These are phyloP conservation scores for Hipposideros armiger DNA, from an alignment of 2,113 vertebrate species.

Conservation along the genomic window DNA sequence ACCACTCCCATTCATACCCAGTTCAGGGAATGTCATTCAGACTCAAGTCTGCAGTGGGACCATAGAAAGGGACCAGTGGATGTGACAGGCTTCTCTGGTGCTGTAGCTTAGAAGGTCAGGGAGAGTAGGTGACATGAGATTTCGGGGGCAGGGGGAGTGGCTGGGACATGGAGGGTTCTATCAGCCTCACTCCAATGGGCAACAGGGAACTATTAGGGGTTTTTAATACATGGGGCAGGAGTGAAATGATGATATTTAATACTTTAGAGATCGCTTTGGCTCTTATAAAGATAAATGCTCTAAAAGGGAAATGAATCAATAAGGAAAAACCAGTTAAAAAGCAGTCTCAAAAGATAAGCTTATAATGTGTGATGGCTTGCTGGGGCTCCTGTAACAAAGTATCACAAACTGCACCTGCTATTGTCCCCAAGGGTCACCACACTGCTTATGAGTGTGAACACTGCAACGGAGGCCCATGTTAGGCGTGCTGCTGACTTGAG, in stretches of 20 bases:
- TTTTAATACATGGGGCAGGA: not conserved
- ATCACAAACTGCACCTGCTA: too few relatives aligned
- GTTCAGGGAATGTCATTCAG: not conserved
- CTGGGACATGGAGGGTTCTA: accelerated
- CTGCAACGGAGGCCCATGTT: accelerated
- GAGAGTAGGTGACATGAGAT: accelerated
- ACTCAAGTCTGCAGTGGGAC: too few relatives aligned
- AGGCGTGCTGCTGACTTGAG: accelerated
- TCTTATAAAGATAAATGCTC: not conserved
- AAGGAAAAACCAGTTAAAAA: not conserved
- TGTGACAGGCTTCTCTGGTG: accelerated
- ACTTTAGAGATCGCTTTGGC: not conserved
- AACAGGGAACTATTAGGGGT: not conserved
- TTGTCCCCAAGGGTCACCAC: not conserved
- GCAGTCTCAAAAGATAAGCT: not conserved
- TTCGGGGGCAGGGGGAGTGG: accelerated
- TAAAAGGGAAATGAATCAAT: not conserved
- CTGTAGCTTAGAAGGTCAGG: too few relatives aligned
- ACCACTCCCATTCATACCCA: not conserved
- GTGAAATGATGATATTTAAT: not conserved
- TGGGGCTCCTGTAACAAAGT: not conserved
- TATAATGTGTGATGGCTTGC: not conserved
- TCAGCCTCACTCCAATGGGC: too few relatives aligned
- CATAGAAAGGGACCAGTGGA: not conserved
- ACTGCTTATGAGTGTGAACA: accelerated